A percentile compares a stretch with the other conserved stretches of the same genome.
These are phyloP conservation scores for Holothuria leucospilota DNA, from an alignment of 53 echinoderm and acorn worm species.

Conservation along the genomic window DNA sequence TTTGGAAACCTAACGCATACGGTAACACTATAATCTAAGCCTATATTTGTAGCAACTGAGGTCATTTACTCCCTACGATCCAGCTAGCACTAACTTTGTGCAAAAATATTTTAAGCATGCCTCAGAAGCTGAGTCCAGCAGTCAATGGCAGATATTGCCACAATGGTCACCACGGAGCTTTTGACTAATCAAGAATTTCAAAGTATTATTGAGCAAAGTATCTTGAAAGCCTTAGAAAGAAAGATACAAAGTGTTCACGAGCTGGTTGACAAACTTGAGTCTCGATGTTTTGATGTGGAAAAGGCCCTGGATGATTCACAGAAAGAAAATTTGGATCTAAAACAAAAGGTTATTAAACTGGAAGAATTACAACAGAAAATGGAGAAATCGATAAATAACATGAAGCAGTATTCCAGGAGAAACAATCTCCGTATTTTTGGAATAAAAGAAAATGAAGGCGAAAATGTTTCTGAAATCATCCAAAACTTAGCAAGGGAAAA, in stretches of 20 bases:
- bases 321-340: neutral
- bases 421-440: constrained; percentile 27
- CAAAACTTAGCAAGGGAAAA: neutral
- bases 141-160: constrained; percentile 4
- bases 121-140: neutral
- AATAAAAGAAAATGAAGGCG: constrained; percentile 10
- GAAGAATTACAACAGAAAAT: neutral
- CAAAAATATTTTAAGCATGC: no score
- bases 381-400: neutral
- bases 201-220: neutral
- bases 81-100: no score
- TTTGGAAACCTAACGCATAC: no score
- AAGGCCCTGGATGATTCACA: constrained; percentile 1
- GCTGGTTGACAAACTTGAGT: neutral
- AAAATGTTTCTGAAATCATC: neutral
- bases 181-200: neutral
- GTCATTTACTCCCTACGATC: no score
- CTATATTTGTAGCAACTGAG: no score
- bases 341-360: neutral
- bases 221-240: neutral
- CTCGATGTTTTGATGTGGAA: neutral
- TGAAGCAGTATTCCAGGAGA: constrained; percentile 25
- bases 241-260: neutral
- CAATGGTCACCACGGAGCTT: neutral
- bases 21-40: no score